Conservation (phyloP, 1,140 invertebrate genomes). For the Eulimnadia texana region DNA sequence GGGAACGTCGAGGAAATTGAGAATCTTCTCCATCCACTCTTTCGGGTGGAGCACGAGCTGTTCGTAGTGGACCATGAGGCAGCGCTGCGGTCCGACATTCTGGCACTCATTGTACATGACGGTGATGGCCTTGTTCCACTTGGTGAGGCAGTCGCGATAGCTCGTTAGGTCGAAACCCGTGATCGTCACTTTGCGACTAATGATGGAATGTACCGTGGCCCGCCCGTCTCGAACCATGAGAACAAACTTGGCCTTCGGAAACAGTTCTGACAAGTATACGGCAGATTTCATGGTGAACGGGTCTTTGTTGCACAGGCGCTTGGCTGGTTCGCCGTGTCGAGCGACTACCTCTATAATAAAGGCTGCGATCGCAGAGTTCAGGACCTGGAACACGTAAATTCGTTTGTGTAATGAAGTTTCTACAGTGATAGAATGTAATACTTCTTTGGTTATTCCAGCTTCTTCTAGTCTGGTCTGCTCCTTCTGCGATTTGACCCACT, state of each 20-base stretch:
- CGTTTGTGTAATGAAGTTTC: background rate
- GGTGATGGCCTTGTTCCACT: slow-evolving; percentile 91
- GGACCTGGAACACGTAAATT: slow-evolving; percentile 37
- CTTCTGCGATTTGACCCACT: slow-evolving; percentile 84
- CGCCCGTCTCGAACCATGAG: slow-evolving; percentile 96
- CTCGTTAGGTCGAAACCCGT: slow-evolving; percentile 90
- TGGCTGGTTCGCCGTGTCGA: slow-evolving; percentile 83
- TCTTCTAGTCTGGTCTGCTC: slow-evolving; percentile 75
- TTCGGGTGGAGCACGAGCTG: slow-evolving; percentile 88
- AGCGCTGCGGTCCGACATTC: slow-evolving; percentile 57
- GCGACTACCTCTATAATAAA: slow-evolving; percentile 95
- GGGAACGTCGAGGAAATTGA: slow-evolving; percentile 78
- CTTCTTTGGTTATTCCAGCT: slow-evolving; percentile 83
- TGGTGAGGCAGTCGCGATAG: slow-evolving; percentile 82
- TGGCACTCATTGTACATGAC: slow-evolving; percentile 89
- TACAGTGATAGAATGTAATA: slow-evolving; percentile 23
- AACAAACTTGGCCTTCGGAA: slow-evolving; percentile 77
- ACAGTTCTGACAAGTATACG: slow-evolving; percentile 47
- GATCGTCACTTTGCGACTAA: slow-evolving; percentile 92
- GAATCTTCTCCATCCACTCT: slow-evolving; percentile 74
- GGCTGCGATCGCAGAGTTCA: slow-evolving; percentile 87
- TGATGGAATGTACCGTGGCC: slow-evolving; percentile 94
- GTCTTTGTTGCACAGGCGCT: slow-evolving; percentile 94
- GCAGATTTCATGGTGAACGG: slow-evolving; percentile 93
- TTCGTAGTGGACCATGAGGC: slow-evolving; percentile 89